Evolutionary conservation across 1,140 invertebrate species (phyloP).

Genomic region (Macrostomum lignano): DNA sequence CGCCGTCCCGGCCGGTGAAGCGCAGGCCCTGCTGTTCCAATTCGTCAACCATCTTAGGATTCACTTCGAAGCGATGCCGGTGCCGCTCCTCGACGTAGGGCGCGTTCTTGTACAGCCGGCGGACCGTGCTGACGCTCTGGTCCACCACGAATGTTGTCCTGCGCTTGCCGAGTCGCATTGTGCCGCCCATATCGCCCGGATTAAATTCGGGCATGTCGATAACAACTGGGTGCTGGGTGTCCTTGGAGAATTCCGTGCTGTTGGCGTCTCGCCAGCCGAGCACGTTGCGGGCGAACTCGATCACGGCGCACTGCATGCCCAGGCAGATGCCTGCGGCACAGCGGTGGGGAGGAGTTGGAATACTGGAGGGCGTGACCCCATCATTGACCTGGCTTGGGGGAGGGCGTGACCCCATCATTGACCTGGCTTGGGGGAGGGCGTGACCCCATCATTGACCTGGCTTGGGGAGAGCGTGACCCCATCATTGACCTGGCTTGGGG

Average conservation of each 20-base stretch:
- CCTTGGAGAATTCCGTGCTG: conserved; percentile 50
- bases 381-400: no score
- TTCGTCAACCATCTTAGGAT: conserved; percentile 47
- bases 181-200: conserved; percentile 65
- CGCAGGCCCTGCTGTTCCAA: conserved; percentile 52
- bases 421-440: no score
- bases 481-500: no score
- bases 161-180: conserved; percentile 78
- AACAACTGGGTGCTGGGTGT: conserved; percentile 46
- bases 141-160: conserved; percentile 43
- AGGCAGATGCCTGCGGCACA: conserved; percentile 47
- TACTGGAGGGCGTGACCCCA: no score
- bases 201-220: conserved; percentile 98
- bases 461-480: no score
- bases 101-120: conserved; percentile 50
- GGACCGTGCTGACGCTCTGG: conserved; percentile 28
- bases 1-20: conserved; percentile 44
- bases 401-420: no score
- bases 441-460: no score
- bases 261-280: conserved; percentile 44
- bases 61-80: conserved; percentile 60
- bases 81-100: conserved; percentile 63
- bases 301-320: conserved; percentile 76
- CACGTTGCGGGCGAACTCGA: conserved; percentile 73
- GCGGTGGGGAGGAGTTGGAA: conserved; percentile 2